A percentile compares a stretch with the other conserved stretches of the same genome.
These are phyloP conservation scores for Drosophila novamexicana DNA, from an alignment of 1,140 invertebrate species.

Conservation along the genomic window DNA sequence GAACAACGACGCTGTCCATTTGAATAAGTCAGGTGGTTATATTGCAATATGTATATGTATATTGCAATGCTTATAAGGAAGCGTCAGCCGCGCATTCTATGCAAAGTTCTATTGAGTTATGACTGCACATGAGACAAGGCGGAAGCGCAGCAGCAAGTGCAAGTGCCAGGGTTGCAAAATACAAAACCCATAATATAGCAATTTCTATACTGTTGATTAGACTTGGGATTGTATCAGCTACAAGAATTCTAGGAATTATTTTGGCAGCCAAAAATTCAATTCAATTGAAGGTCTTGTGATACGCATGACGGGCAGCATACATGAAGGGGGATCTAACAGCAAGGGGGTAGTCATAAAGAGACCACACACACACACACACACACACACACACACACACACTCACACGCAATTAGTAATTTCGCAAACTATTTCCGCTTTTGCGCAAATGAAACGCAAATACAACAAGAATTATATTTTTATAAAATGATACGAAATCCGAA, in stretches of 20 bases:
- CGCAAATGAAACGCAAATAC: constrained; percentile 45
- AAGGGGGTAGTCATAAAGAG: not conserved
- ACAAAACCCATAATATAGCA: not conserved
- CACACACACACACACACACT: constrained; percentile 3
- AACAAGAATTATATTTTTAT: constrained; percentile 18
- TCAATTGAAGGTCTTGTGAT: constrained; percentile 59
- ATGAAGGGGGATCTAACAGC: not conserved
- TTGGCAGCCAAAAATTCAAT: constrained; percentile 39
- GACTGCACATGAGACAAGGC: constrained; percentile 11
- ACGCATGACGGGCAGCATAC: constrained; percentile 10
- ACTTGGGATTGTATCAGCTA: constrained; percentile 8
- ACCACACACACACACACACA: not conserved
- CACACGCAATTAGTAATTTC: constrained; percentile 24
- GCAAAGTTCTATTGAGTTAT: constrained; percentile 31
- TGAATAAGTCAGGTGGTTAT: constrained; percentile 42
- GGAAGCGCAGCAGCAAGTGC: constrained; percentile 17
- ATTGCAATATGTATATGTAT: not conserved
- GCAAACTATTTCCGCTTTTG: constrained; percentile 79
- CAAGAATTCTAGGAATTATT: constrained; percentile 43
- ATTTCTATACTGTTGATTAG: constrained; percentile 18
- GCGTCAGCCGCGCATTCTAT: constrained; percentile 24
- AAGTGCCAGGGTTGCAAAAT: constrained; percentile 7
- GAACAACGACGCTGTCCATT: constrained; percentile 26
- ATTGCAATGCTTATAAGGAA: constrained; percentile 39
- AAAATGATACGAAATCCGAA: constrained; percentile 33